A percentile compares a stretch with the other conserved stretches of the same genome.
phyloP scores from a whole-genome alignment of 1,140 invertebrate species.

The Drosophila eugracilis region DNA sequence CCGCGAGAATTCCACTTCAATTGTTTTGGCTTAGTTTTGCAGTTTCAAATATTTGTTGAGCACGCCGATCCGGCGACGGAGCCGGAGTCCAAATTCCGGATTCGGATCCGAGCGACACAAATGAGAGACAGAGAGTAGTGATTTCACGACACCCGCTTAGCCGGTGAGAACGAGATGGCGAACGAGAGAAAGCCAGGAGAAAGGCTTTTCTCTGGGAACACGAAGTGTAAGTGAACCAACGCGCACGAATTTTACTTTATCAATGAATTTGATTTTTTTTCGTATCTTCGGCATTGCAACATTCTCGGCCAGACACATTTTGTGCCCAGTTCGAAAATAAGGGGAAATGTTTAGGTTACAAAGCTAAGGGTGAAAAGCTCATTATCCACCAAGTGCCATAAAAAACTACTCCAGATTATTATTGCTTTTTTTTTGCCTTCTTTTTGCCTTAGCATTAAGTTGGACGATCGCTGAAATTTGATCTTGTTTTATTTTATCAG shows the following conservation, averaged over 20 bases:
- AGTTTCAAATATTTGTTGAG: slow-evolving; percentile 12
- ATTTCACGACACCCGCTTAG: slow-evolving; percentile 35
- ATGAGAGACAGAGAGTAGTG: too few relatives aligned
- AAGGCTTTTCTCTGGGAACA: slow-evolving; percentile 34
- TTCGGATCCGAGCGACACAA: slow-evolving; percentile 55
- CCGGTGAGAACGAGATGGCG: slow-evolving; percentile 13
- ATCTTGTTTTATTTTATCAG: too few relatives aligned
- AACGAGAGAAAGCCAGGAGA: slow-evolving; percentile 5
- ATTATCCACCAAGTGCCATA: too few relatives aligned
- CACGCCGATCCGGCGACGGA: slow-evolving; percentile 45
- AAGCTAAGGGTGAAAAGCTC: too few relatives aligned
- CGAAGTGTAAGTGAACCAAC: slow-evolving; percentile 68
- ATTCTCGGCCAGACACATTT: neutral
- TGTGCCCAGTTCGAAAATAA: neutral
- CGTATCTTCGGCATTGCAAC: slow-evolving; percentile 29
- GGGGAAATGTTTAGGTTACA: too few relatives aligned
- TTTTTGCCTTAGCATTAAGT: too few relatives aligned
- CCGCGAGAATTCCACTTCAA: slow-evolving; percentile 31
- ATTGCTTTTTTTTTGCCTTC: too few relatives aligned
- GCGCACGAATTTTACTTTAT: slow-evolving; percentile 70
- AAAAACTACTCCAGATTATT: too few relatives aligned
- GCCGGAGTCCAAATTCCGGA: slow-evolving; percentile 46
- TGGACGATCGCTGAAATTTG: too few relatives aligned
- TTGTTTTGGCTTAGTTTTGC: slow-evolving; percentile 43
- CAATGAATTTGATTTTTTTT: slow-evolving; percentile 75